Base-by-base conservation (phyloP, 2,888 invertebrate genomes). In the Timandra comae region DNA sequence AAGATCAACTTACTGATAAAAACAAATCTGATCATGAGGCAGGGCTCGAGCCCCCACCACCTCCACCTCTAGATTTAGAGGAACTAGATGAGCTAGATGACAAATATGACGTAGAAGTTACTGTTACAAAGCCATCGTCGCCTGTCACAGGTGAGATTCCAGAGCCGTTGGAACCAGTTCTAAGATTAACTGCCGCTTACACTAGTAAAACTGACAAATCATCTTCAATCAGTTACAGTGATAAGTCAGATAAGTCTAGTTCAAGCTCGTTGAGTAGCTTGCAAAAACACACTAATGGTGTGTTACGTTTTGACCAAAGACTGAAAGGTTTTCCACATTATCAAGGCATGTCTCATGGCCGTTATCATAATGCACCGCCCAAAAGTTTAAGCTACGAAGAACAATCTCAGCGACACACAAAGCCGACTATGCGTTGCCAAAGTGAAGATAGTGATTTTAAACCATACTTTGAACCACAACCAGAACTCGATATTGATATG, bases 381-480 rank as follows among this genome's bases (percentile, higher is more conserved):
- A 86, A 90, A 78, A 77, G 85, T 47, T 58, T 85, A 34, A 86
- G 86, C 43, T 86, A 76, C 32, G 86, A 86, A 38, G 85, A 86
- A 56, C 75, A 81, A 52, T 56, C 71, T 1, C 73, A 71, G 9
- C 81, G 84, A 38, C 79, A 86, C 36, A 52, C 79, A 1, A 88
- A 86, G 55, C 81, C 87, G 35, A 84, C 88, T 0, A 68, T 81
- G 40, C 76, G 88, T 8, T 89, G 89, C 54, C 88, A 89, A 61
- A 90, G 90, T 47, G 89, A 89, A 64, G 89, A 90, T 37, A 85
- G 82, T 43, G 81, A 72, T 3, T 84, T 78, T 41, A 78, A 73
- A 12, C 79, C 80, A 41, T 68, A 68, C 39, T 71, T 66, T 5
- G 72, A 80, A 27, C 87, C 88, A 4, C 81, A 86, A 42, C 81